Conservation (phyloP, 92 coral and sea anemone species). For the Heteractis magnifica region DNA sequence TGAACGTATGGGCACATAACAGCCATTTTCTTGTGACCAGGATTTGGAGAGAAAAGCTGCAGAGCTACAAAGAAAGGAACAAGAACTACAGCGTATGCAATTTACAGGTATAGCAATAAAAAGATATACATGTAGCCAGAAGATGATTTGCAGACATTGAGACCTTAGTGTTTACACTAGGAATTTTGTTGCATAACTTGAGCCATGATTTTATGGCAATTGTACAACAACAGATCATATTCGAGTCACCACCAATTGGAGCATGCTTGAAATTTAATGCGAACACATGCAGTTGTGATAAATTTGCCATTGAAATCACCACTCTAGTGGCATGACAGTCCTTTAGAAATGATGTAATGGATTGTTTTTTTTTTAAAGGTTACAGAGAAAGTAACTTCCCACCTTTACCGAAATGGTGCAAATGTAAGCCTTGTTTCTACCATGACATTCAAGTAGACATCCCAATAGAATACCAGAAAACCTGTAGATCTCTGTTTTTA, state of each 20-base stretch:
- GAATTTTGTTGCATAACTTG: too few species aligned
- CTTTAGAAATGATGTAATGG: too few species aligned
- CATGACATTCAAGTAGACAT: constrained; percentile 92
- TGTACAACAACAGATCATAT: too few species aligned
- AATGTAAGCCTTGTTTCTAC: constrained; percentile 86
- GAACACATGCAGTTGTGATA: too few species aligned
- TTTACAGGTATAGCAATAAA: constrained; percentile 56
- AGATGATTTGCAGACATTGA: too few species aligned
- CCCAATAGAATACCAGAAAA: constrained; percentile 83
- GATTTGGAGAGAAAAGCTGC: constrained; percentile 96
- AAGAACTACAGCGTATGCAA: constrained; percentile 89
- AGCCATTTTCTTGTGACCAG: constrained; percentile 33
- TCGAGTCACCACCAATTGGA: too few species aligned
- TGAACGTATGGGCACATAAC: too few species aligned
- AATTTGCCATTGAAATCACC: not conserved
- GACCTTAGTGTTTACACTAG: too few species aligned
- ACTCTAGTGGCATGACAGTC: too few species aligned
- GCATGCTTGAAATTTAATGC: too few species aligned
- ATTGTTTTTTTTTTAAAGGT: constrained; percentile 31
- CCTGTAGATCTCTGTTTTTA: constrained; percentile 68
- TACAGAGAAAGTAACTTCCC: constrained; percentile 98
- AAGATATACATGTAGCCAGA: not conserved
- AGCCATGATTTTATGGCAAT: too few species aligned
- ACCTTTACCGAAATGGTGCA: constrained; percentile 72
- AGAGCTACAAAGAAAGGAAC: constrained; percentile 91